Evolutionary conservation across 1,140 invertebrate genomes (phyloP), one percentile per base, ranked within the genome.

Genomic region (Macrocentrus cingulum): DNA sequence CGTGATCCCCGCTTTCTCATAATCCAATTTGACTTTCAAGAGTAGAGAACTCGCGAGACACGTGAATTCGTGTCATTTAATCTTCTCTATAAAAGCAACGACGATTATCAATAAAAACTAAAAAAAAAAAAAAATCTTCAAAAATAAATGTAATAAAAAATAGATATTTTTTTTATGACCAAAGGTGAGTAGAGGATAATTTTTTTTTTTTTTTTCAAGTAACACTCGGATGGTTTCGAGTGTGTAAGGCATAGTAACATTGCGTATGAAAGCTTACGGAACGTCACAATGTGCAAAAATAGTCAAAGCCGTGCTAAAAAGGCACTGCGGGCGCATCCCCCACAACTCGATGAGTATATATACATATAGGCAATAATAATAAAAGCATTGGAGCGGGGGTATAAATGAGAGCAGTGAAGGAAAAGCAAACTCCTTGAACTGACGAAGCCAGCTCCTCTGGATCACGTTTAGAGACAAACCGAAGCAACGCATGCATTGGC

Each of bases 381-480:
- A 36, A 44, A 13, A 39, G 22, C 57, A 23, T 54, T 48, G 59
- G 39, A 54, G 62, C 58, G 36, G 56, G 52, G 56, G 62, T 34
- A 9, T 9, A 19, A 23, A 48, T 37, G 29, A 37, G 48, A 32
- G 13, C 25, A 46, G 45, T 54, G 41, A 29, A 18, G 22, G 50
- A 15, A n/a, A 51, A 51, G 39, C 36, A 23, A 20, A 34, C 41
- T 29, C 45, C 45, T 57, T 57, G 18, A 23, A 5, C 34, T 41
- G 44, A 58, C 48, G 46, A 52, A 52, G 23, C 48, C 39, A 13
- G 20, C n/a, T 6, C 15, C 1, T 13, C 22, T 13, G 16, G 34
- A 50, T 34, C 37, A 49, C 36, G 55, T 37, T 39, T 25, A 29
- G 25, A 4, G 4, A 13, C 1, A 15, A 50, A 23, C 16, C 22